A percentile compares a stretch with the other conserved stretches of the same genome.
Conservation (phyloP, 2,888 invertebrate species). For the Clostera curtula region DNA sequence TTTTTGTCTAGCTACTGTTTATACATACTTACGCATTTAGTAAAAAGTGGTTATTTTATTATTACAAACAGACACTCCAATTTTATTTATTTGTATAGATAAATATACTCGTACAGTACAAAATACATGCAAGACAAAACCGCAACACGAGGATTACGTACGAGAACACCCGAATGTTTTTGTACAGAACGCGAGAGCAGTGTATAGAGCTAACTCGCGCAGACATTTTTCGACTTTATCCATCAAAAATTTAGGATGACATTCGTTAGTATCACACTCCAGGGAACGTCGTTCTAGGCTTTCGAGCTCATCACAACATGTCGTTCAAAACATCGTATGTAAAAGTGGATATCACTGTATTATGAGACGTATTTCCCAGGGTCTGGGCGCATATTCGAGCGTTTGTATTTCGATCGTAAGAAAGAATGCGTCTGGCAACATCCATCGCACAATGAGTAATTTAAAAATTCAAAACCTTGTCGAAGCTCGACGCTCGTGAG, state of each 20-base stretch:
- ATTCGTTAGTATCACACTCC: slow-evolving; percentile 64
- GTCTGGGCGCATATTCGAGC: slow-evolving; percentile 56
- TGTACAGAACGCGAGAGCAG: slow-evolving; percentile 39
- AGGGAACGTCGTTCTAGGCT: slow-evolving; percentile 61
- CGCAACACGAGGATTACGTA: slow-evolving; percentile 61
- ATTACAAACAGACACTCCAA: no score
- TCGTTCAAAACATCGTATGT: slow-evolving; percentile 35
- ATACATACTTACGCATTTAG: background rate
- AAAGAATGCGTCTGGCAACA: slow-evolving; percentile 49
- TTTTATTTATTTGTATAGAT: no score
- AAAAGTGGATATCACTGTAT: slow-evolving; percentile 28
- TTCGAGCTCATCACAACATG: slow-evolving; percentile 39
- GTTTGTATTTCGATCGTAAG: slow-evolving; percentile 32
- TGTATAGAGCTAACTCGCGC: slow-evolving; percentile 41
- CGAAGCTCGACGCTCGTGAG: slow-evolving; percentile 57
- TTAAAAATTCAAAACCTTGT: slow-evolving; percentile 77
- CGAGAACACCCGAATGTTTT: slow-evolving; percentile 45
- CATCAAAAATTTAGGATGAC: slow-evolving; percentile 67
- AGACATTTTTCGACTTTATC: slow-evolving; percentile 60
- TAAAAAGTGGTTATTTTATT: slow-evolving; percentile 7
- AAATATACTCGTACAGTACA: no score
- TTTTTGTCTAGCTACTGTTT: no score
- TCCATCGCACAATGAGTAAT: slow-evolving; percentile 75
- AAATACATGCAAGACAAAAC: no score
- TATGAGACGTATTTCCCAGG: slow-evolving; percentile 46